Conservation (phyloP, 2,888 invertebrate species). For the Thalpophila matura region DNA sequence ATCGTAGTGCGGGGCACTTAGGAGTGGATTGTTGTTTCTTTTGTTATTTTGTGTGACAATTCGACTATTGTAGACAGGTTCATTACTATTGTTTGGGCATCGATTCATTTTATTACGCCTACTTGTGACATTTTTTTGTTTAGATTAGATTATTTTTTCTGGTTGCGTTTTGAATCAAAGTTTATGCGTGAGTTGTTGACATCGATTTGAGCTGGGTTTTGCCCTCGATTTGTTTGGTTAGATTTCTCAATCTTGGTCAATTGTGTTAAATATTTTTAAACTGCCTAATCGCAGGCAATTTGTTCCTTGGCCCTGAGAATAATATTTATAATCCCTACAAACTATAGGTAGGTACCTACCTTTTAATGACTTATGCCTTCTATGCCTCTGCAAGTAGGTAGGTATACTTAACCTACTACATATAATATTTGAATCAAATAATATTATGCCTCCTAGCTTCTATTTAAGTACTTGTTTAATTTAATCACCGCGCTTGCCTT, state of each 20-base stretch:
- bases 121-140: constrained; percentile 58
- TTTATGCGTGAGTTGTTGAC: constrained; percentile 40
- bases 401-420: background rate
- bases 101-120: constrained; percentile 68
- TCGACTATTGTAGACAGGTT: constrained; percentile 72
- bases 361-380: too few relatives aligned
- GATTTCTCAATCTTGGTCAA: constrained; percentile 30
- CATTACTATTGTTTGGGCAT: constrained; percentile 61
- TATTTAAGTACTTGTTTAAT: constrained; percentile 34
- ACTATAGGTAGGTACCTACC: background rate
- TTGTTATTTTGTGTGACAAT: constrained; percentile 82
- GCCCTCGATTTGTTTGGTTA: constrained; percentile 21
- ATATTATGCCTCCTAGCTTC: background rate
- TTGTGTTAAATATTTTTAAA: background rate
- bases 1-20: constrained; percentile 77
- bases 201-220: constrained; percentile 30
- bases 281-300: too few relatives aligned
- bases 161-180: constrained; percentile 36
- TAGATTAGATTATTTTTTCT: constrained; percentile 30
- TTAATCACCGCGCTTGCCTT: constrained; percentile 12
- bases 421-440: constrained; percentile 1
- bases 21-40: constrained; percentile 76
- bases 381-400: too few relatives aligned
- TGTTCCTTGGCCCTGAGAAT: too few relatives aligned
- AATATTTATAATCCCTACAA: too few relatives aligned